These are phyloP conservation scores for Lepidocyrtinus sp. DNA, from an alignment of 2,888 invertebrate species.

Conservation along the genomic window DNA sequence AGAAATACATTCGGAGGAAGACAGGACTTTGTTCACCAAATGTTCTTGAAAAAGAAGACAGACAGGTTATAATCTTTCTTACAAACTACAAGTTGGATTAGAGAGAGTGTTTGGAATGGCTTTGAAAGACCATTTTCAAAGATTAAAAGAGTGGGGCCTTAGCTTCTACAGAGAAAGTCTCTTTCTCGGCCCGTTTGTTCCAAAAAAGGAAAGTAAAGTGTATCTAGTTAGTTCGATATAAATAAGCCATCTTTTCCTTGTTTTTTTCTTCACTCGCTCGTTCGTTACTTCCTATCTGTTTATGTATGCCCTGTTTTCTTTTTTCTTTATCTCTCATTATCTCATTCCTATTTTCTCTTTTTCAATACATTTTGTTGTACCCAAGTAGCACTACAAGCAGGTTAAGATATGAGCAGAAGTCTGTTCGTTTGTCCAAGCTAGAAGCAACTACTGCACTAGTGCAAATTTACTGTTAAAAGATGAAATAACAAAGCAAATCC, in stretches of 20 bases:
- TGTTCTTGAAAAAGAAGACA: background rate
- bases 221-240: slow-evolving; percentile 8
- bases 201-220: background rate
- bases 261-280: background rate
- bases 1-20: background rate
- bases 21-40: background rate
- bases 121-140: slow-evolving; percentile 27
- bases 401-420: too few species aligned
- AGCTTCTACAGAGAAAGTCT: background rate
- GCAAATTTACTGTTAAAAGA: too few species aligned
- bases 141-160: slow-evolving; percentile 23
- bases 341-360: too few species aligned
- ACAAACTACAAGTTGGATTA: slow-evolving; percentile 24
- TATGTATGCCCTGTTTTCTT: background rate
- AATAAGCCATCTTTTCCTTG: slow-evolving; percentile 12
- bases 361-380: too few species aligned
- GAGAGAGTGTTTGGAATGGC: background rate
- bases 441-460: too few species aligned
- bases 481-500: too few species aligned
- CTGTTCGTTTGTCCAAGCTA: too few species aligned
- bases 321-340: slow-evolving; percentile 15
- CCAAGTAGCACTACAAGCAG: too few species aligned
- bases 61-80: background rate
- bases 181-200: background rate
- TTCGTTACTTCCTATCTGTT: background rate